phyloP scores from a whole-genome alignment of 1,140 invertebrate genomes.

The Polyergus mexicanus region DNA sequence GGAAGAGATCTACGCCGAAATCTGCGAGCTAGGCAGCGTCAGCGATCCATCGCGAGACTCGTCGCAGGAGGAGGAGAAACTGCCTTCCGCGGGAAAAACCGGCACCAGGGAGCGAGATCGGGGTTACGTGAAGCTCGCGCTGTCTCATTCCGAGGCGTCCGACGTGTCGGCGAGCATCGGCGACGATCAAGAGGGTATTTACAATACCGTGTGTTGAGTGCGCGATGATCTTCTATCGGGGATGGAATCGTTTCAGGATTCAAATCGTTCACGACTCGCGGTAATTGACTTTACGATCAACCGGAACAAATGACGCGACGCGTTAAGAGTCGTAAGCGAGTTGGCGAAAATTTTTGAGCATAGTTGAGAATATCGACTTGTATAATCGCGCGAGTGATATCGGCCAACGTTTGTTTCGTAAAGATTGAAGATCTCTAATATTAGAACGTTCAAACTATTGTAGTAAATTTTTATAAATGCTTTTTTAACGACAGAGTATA shows the following conservation, averaged over 20 bases:
- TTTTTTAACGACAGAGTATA: not conserved
- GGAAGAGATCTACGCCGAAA: constrained; percentile 85
- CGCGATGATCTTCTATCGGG: not conserved
- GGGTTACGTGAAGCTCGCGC: constrained; percentile 81
- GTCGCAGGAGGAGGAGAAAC: constrained; percentile 77
- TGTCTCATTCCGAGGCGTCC: constrained; percentile 75
- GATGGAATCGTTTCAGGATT: not conserved
- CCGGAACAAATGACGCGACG: constrained; percentile 44
- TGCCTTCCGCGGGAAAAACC: constrained; percentile 57
- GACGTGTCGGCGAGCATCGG: constrained; percentile 73
- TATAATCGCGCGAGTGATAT: not conserved
- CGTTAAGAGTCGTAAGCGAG: not conserved
- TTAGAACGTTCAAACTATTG: constrained; percentile 1
- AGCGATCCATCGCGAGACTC: constrained; percentile 53
- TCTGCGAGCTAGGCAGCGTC: constrained; percentile 78
- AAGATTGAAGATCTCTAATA: not conserved
- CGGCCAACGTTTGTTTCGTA: not conserved
- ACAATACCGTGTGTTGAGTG: constrained; percentile 83
- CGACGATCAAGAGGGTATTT: constrained; percentile 83
- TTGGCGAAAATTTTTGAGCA: constrained; percentile 11
- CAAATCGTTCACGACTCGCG: not conserved
- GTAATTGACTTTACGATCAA: constrained; percentile 18
- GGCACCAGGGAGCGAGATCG: constrained; percentile 78
- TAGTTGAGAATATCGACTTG: constrained; percentile 13
- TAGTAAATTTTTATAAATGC: constrained; percentile 9